phyloP scores from a whole-genome alignment of 2,888 invertebrate species.

The Meta bourneti region DNA sequence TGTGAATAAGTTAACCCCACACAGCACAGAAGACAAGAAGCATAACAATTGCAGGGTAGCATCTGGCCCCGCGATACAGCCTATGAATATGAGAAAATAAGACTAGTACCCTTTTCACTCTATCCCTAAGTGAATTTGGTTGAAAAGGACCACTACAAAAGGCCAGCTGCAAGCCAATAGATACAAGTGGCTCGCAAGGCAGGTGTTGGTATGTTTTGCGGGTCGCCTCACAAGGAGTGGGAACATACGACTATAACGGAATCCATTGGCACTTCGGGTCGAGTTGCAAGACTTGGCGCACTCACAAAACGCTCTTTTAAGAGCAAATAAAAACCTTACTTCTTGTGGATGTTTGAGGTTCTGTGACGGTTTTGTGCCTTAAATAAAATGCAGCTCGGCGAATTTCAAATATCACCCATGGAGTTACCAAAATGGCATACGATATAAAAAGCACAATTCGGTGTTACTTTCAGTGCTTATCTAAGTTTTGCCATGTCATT shows the following conservation, averaged over 20 bases:
- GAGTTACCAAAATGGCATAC: too few relatives aligned
- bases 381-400: too few relatives aligned
- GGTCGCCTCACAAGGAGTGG: constrained; percentile 68
- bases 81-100: constrained; percentile 75
- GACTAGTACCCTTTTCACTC: constrained; percentile 71
- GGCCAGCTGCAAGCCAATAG: constrained; percentile 73
- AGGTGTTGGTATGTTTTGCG: constrained; percentile 71
- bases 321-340: too few relatives aligned
- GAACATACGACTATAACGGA: constrained; percentile 62
- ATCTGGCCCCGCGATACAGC: constrained; percentile 51
- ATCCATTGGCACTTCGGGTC: background rate
- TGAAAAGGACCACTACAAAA: constrained; percentile 74
- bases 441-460: too few relatives aligned
- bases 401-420: too few relatives aligned
- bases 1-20: constrained; percentile 53
- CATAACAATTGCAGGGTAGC: constrained; percentile 63
- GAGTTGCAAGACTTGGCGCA: constrained; percentile 44
- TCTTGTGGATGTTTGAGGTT: too few relatives aligned
- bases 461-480: too few relatives aligned
- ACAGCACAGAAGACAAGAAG: constrained; percentile 51
- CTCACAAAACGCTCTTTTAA: too few relatives aligned
- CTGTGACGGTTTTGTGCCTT: too few relatives aligned
- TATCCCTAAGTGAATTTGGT: constrained; percentile 73
- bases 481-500: too few relatives aligned
- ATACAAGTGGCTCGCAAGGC: constrained; percentile 73